Evolutionary conservation across 2,888 invertebrate species (phyloP), one percentile per base, ranked within the genome.

Genomic region (Ennomos erosarius): DNA sequence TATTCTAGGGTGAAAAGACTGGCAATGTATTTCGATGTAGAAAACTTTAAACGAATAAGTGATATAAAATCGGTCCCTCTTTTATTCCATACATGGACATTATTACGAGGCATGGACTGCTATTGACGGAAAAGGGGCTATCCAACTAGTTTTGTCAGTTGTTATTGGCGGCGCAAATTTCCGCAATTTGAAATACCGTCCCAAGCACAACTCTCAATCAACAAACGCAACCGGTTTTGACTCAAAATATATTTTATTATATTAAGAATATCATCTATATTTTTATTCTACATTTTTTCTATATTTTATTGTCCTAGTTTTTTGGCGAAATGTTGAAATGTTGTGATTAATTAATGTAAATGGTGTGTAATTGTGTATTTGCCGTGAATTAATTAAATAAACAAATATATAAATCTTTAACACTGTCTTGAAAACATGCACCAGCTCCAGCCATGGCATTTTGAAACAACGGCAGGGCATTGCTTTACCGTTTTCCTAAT

Each of bases 401-500:
- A n/a, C n/a, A n/a, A n/a, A n/a, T n/a, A n/a, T n/a, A n/a, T n/a
- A n/a, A n/a, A n/a, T n/a, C 40, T 33, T 9, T 35, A 35, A n/a
- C 9, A 35, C n/a, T 13, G n/a, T 16, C 12, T 26, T 11, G 26
- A 11, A 26, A 11, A 43, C 36, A 33, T 10, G n/a, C 36, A n/a
- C 10, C 37, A 33, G 38, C 43, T 36, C 34, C 40, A 10, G 1
- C 4, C 12, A 42, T 5, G 13, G 34, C 12, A 50, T 3, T 33
- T 13, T 37, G n/a, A 56, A 52, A 16, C 48, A 48, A 48, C 37
- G 47, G 12, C 48, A 44, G 26, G 49, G 34, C 37, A 46, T 46
- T 35, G 43, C 38, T 39, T 9, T 37, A 51, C 59, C 39, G 64
- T 56, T 65, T 55, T 62, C 56, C 54, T 65, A 68, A 67, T 69